A percentile compares a stretch with the other conserved stretches of the same genome.
Conservation (phyloP, 2,113 vertebrate genomes). For the Chlorocebus sabaeus region DNA sequence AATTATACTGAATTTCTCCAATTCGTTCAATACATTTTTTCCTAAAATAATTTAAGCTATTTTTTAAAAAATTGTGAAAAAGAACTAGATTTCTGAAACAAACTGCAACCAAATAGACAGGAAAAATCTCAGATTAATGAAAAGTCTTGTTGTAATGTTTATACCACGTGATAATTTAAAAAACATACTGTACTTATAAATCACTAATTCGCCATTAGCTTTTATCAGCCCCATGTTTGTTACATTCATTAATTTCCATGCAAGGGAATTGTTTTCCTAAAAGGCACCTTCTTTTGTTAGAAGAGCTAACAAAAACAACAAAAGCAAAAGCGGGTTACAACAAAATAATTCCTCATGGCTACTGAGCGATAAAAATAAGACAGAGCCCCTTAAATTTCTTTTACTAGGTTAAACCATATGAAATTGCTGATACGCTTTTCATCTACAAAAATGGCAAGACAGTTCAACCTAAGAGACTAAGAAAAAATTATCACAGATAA, state of each 20-base stretch:
- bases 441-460: conserved; percentile 29
- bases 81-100: conserved; percentile 31
- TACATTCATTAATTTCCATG: conserved; percentile 21
- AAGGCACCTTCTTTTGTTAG: conserved; percentile 7
- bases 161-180: neutral
- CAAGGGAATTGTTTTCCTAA: conserved; percentile 26
- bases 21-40: conserved; percentile 28
- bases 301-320: conserved; percentile 34
- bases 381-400: neutral
- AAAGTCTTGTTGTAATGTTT: conserved; percentile 32
- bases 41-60: conserved; percentile 45
- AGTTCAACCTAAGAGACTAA: conserved; percentile 3
- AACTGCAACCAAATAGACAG: neutral
- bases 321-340: conserved; percentile 25
- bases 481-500: conserved; percentile 19
- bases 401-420: neutral
- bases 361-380: conserved; percentile 3
- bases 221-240: neutral
- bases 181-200: conserved; percentile 32
- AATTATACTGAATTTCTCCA: conserved; percentile 24
- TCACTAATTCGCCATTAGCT: conserved; percentile 39
- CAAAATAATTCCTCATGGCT: neutral
- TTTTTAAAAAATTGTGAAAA: neutral
- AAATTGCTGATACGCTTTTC: neutral
- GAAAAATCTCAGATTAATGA: conserved; percentile 46